Evolutionary conservation across 2,797 vertebrate genomes (phyloP).

Genomic region (Poeciliopsis paucimaculata): DNA sequence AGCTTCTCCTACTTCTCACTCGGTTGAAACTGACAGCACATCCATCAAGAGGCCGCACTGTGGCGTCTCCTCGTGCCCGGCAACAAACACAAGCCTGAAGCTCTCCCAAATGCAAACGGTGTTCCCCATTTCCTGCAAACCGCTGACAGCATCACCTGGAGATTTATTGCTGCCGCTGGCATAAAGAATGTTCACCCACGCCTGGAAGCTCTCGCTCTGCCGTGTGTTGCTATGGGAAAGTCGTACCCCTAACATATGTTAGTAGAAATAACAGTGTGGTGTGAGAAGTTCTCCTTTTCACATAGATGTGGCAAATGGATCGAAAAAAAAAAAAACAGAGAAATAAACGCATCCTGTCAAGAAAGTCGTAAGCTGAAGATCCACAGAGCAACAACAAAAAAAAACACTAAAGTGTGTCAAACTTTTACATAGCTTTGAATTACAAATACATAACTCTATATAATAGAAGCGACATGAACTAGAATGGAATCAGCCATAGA

Average conservation of each 20-base stretch:
- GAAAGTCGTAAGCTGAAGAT: not conserved
- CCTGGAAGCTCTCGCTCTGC: constrained; percentile 12
- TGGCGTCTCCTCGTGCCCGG: constrained; percentile 43
- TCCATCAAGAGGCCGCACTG: constrained; percentile 38
- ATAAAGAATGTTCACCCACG: constrained; percentile 22
- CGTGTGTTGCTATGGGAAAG: constrained; percentile 28
- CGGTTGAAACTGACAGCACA: constrained; percentile 39
- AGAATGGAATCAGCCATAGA: not conserved
- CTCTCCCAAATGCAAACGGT: constrained; percentile 47
- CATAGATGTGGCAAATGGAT: not conserved
- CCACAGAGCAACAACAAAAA: not conserved
- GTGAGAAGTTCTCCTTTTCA: constrained; percentile 6
- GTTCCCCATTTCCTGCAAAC: constrained; percentile 63
- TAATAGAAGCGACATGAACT: not conserved
- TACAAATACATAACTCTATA: not conserved
- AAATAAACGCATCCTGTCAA: not conserved
- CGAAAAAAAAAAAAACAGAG: not conserved
- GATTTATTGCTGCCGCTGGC: constrained; percentile 30
- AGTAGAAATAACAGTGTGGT: not conserved
- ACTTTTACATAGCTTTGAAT: not conserved
- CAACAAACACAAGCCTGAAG: constrained; percentile 40
- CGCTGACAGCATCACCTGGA: constrained; percentile 28
- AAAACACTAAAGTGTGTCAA: not conserved
- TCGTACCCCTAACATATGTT: not conserved
- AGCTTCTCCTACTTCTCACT: constrained; percentile 37